Base-by-base conservation (phyloP, 2,113 vertebrate species). In the Picathartes gymnocephalus region DNA sequence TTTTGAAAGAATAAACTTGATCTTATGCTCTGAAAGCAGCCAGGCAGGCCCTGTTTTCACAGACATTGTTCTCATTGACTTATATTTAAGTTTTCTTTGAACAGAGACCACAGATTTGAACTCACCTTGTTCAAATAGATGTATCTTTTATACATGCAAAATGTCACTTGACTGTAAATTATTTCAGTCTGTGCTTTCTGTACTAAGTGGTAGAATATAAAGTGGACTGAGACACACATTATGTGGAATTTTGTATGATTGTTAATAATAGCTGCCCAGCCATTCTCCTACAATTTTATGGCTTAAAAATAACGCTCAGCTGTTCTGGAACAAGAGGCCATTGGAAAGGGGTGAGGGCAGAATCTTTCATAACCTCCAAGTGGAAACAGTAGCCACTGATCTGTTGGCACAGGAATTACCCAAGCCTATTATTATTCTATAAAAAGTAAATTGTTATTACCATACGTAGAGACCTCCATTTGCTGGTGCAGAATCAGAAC, bases 361-460 rank as follows among this genome's bases (percentile, higher is more conserved):
- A 87, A 90, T 90, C 80, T 91, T 96, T 94, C 79, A 90, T 74
- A 96, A 95, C 91, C 93, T 94, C 84, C 2, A 2, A 90, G 92
- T 90, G 88, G 81, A 93, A 97, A 95, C 66, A 94, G 90, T 96
- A 93, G 94, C 81, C 7, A 1, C 81, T 92, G 96, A 90, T 97
- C 92, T 94, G 78, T 92, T 97, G 93, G 94, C 94, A 95, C 74
- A 62, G 79, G 81, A 95, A 91, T 94, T 92, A 90, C 85, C 90
- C 76, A 90, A 92, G 91, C 62, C 87, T 96, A 85, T 96, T 97
- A 96, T 96, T 96, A 96, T 91, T 96, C 94, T 96, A 96, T 96
- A 94, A 95, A 96, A 96, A 95, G 91, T 93, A 95, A 97, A 95
- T 95, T 94, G 87, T 93, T 89, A 86, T 87, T 90, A 82, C 81